Conservation (phyloP, 2,113 vertebrate species). For the Hoplias malabaricus region DNA sequence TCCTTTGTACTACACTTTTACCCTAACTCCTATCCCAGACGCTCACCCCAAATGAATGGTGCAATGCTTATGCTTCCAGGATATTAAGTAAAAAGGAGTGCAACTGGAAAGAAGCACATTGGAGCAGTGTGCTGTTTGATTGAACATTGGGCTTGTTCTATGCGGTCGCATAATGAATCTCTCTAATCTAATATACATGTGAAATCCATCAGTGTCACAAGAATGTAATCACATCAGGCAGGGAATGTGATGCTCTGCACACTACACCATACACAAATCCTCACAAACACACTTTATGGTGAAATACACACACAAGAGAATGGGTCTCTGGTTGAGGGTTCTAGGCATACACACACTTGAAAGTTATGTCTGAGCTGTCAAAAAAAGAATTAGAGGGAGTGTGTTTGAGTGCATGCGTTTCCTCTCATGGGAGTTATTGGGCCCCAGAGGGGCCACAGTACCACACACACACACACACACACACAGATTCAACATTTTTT, state of each 20-base stretch:
- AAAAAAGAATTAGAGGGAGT: neutral
- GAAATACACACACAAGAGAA: neutral
- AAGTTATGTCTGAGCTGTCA: neutral
- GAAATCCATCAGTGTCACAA: conserved; percentile 17
- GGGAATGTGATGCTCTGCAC: neutral
- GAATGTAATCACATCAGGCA: conserved; percentile 30
- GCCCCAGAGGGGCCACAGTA: neutral
- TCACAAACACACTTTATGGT: neutral
- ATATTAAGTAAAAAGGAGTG: neutral
- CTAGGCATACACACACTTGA: neutral
- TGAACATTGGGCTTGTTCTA: conserved; percentile 13
- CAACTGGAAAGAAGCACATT: conserved; percentile 8
- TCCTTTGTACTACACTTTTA: neutral
- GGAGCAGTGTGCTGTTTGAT: conserved; percentile 8
- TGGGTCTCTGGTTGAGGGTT: neutral
- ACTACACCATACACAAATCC: neutral
- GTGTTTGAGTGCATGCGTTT: neutral
- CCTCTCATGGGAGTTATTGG: neutral
- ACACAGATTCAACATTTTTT: no score
- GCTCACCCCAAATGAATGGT: conserved; percentile 5
- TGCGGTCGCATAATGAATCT: conserved; percentile 12
- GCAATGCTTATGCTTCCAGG: conserved; percentile 3
- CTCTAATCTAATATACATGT: conserved; percentile 26
- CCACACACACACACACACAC: neutral
- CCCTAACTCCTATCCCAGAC: no score